Conservation (phyloP, 2,113 vertebrate genomes). For the Turdus rufiventris region DNA sequence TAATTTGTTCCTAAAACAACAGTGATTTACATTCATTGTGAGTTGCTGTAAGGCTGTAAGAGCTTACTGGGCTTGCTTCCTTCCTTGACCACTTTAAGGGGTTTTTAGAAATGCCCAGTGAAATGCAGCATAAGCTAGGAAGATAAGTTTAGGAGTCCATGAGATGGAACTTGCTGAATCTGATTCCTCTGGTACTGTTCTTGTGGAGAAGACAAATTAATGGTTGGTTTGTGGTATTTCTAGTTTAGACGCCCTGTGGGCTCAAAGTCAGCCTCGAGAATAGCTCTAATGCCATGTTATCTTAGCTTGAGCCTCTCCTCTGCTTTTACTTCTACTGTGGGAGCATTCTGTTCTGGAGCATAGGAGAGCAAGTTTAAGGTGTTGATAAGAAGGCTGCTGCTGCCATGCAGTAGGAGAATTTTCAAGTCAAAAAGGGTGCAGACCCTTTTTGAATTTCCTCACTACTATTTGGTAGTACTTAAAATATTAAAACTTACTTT, state of each 20-base stretch:
- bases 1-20: conserved; percentile 19
- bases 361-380: neutral
- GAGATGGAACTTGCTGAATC: conserved; percentile 12
- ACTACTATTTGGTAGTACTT: neutral
- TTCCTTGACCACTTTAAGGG: neutral
- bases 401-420: neutral
- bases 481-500: neutral
- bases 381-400: neutral
- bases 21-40: neutral
- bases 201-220: conserved; percentile 27
- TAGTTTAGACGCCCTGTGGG: conserved; percentile 28
- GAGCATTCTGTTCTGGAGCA: neutral
- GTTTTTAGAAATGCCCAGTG: neutral
- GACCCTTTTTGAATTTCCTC: neutral
- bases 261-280: neutral
- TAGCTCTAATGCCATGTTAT: conserved; percentile 1
- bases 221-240: conserved; percentile 39
- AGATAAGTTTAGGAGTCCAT: neutral
- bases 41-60: neutral
- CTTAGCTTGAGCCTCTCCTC: neutral
- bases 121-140: neutral
- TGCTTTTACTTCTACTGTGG: neutral
- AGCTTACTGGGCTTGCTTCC: neutral
- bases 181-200: neutral
- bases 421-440: neutral